Evolutionary conservation across 2,888 invertebrate species (phyloP), one percentile per base, ranked within the genome.

Genomic region (Coenonympha arcania): DNA sequence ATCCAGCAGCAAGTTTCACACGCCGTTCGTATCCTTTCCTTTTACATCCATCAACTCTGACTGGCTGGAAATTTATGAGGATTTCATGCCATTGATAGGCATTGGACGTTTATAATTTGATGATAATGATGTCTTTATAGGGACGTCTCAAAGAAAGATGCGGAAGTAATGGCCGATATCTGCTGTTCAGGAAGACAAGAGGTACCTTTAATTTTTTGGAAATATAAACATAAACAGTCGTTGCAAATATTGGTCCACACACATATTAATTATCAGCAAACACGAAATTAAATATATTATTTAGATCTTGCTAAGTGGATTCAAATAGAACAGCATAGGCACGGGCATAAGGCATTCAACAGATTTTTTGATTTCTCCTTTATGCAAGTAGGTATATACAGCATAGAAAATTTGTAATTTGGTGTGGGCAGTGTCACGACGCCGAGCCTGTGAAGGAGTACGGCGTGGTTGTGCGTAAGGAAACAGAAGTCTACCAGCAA

Each of bases 361-460:
- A n/a, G n/a, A n/a, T n/a, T n/a, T n/a, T n/a, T n/a, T n/a, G n/a
- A n/a, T n/a, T n/a, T n/a, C n/a, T n/a, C n/a, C n/a, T n/a, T n/a
- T n/a, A 6, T 6, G 4, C 6, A n/a, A n/a, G 18, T 41, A 37
- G n/a, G n/a, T n/a, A n/a, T n/a, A 13, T 43, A 26, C 30, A 28
- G 33, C 47, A 46, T 9, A 19, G 24, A 34, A 33, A 15, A 45
- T 19, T 49, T 48, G 44, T 46, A 45, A 55, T 41, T 34, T 53
- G 51, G 47, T 46, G 47, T 52, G 55, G 55, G 51, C 60, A 82
- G 80, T 73, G 76, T 56, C 76, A 74, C 24, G 81, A 79, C 47
- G 64, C 72, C 64, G 78, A 73, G 65, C 80, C 78, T 1, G 79
- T 76, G 55, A 70, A 75, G 59, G 83, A 80, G 54, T 62, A 62